Base-by-base conservation (phyloP, 64 coral and sea anemone species). In the Porites australiensis region DNA sequence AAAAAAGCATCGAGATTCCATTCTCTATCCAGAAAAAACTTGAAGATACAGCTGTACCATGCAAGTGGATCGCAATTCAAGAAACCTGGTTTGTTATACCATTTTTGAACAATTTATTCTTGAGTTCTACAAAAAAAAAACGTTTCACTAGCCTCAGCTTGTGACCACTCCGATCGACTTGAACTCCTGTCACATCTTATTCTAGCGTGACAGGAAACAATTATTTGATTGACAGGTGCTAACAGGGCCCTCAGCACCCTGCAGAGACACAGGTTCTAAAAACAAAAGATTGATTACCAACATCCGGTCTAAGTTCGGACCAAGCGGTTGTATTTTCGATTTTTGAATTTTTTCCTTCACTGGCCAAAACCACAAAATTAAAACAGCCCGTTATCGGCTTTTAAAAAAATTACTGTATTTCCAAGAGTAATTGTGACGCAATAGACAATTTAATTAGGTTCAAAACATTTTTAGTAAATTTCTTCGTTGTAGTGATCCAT, bases 151-250 rank as follows among this genome's bases (percentile, higher is more conserved):
- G 27, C 27, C 1, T 37, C 27, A 37, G 27, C 27, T 37, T 37
- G 27, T 37, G 27, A 37, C 27, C 27, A 37, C 27, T 37, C 27
- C 27, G 27, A 37, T 18, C 0, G 73, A 50, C 16, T 76, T 50
- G 37, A 50, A 52, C 49, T 5, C 50, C 50, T 47, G 8, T 8
- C 15, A 7, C 19, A n/a, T 19, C 14, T 6, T 50, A 50, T 50
- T 44, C 46, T 16, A 50, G 10, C 73, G 6, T 50, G 47, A 76
- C 45, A 50, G 5, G 47, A 16, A 49, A 14, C 18, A 16, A 18
- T 20, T 50, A 5, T 48, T 76, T 78, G 75, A 78, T 78, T 13
- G 75, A 58, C 75, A 78, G 51, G 51, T 78, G 75, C 57, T 20
- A 11, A 4, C 0, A 9, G 27, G 11, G 50, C 43, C 44, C 43